A percentile compares a stretch with the other conserved stretches of the same genome.
Conservation (phyloP, 2,888 invertebrate genomes). For the Asteroscopus sphinx region DNA sequence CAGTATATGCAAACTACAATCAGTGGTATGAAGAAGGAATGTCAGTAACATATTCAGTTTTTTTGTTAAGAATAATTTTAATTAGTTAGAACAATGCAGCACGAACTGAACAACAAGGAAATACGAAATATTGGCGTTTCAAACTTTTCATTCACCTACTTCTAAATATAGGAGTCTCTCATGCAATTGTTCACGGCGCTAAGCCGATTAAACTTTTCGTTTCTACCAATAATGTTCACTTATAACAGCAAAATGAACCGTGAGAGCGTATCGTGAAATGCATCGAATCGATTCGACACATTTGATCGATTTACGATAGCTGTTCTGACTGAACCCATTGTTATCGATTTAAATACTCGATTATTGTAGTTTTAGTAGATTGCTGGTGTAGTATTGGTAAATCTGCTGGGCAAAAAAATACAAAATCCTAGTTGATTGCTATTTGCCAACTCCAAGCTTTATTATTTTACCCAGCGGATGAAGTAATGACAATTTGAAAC, state of each 20-base stretch:
- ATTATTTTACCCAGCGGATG: background rate
- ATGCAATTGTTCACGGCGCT: conserved; percentile 45
- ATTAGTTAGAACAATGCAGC: background rate
- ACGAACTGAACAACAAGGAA: conserved; percentile 12
- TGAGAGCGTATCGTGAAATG: conserved; percentile 52
- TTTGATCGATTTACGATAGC: conserved; percentile 51
- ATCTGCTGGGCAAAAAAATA: too few relatives aligned
- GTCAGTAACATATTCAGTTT: too few relatives aligned
- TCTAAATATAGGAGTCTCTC: conserved; percentile 45
- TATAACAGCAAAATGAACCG: conserved; percentile 45
- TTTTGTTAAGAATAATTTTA: background rate
- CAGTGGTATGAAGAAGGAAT: background rate
- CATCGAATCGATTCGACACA: conserved; percentile 55
- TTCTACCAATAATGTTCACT: conserved; percentile 48
- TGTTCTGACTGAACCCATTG: conserved; percentile 60
- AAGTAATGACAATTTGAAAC: background rate
- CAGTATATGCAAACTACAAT: background rate
- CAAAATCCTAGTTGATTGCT: too few relatives aligned
- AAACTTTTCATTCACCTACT: conserved; percentile 49
- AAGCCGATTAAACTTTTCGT: conserved; percentile 51
- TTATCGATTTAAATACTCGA: conserved; percentile 54
- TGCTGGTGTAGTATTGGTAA: background rate
- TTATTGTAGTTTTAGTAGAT: conserved; percentile 18
- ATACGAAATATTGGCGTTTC: conserved; percentile 12
- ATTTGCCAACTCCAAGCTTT: background rate